Base-by-base conservation (phyloP, 2,888 invertebrate species). In the Halictus quadricinctus region DNA sequence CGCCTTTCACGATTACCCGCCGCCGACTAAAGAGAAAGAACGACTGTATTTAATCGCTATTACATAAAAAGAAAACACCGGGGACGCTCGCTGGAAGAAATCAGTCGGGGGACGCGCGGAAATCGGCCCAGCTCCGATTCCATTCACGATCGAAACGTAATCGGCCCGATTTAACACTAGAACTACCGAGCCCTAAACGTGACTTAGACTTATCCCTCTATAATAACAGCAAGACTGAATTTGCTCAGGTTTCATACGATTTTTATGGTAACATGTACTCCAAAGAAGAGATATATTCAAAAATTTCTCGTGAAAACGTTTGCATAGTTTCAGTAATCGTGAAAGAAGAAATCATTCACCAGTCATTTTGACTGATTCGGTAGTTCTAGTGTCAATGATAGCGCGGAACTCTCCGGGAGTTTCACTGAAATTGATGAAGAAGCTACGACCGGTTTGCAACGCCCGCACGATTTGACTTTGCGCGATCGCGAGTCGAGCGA, bases 1-100 rank as follows among this genome's bases (percentile, higher is more conserved):
- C 72, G 73, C 73, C 79, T 88, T 81, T 87, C 80, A 81, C 87
- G 80, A 84, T 85, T 79, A 82, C 75, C 72, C 50, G 58, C 43
- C 41, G 41, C 43, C 41, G 41, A 21, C 46, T 58, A 18, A 43
- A 69, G 69, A 77, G 60, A 69, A 54, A 78, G 48, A 74, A 76
- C 66, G 54, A 36, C 36, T 64, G 72, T 50, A 29, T 79, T 79
- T 50, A 72, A 83, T 8, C 70, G 66, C 64, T 15, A 64, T 64
- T 15, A 25, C 15, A 25, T 25, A 64, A 64, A 64, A 29, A 64
- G 64, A 64, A 64, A 29, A 29, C 15, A 15, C 58, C 0, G 58
- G 5, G 48, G 2, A 58, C 60, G 13, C 13, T 13, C 60, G 60
- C 21, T 29, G 60, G 15, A 25, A 29, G 60, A 25, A 69, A 36